A percentile compares a stretch with the other conserved stretches of the same genome.
These are phyloP conservation scores for Sympetrum striolatum DNA, from an alignment of 2,888 invertebrate species.

Conservation along the genomic window DNA sequence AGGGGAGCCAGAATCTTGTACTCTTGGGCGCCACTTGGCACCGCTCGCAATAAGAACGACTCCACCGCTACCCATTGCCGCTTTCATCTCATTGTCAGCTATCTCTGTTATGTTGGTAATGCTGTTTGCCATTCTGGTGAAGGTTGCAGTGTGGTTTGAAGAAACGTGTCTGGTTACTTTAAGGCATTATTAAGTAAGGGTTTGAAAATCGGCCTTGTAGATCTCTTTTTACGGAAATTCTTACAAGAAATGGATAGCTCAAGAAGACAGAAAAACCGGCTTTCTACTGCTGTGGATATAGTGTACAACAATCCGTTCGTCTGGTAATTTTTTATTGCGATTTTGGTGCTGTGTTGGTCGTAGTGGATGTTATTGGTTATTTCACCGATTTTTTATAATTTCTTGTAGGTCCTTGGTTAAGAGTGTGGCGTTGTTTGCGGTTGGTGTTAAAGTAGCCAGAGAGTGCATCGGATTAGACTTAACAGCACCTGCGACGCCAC, in stretches of 20 bases:
- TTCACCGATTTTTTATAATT: not conserved
- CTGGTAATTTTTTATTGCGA: not conserved
- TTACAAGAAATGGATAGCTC: not conserved
- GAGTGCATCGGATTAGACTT: conserved; percentile 79
- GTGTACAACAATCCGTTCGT: conserved; percentile 1
- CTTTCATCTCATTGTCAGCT: too few relatives aligned
- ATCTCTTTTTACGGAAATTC: not conserved
- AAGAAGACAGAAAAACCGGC: not conserved
- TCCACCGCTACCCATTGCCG: too few relatives aligned
- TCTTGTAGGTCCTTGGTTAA: conserved; percentile 78
- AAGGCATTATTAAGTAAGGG: too few relatives aligned
- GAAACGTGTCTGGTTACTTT: not conserved
- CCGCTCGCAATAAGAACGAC: too few relatives aligned
- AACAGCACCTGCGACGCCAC: conserved; percentile 64
- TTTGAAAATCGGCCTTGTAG: too few relatives aligned
- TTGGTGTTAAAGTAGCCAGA: conserved; percentile 79
- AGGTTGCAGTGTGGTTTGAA: too few relatives aligned
- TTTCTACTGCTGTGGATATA: not conserved
- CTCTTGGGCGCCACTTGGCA: too few relatives aligned
- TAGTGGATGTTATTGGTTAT: too few relatives aligned
- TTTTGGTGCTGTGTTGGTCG: too few relatives aligned
- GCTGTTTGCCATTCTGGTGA: too few relatives aligned
- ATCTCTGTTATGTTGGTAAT: too few relatives aligned
- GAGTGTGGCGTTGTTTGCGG: conserved; percentile 77
- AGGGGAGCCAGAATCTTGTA: too few relatives aligned